A percentile compares a stretch with the other conserved stretches of the same genome.
phyloP scores from a whole-genome alignment of 2,113 vertebrate species.

The Condylura cristata region DNA sequence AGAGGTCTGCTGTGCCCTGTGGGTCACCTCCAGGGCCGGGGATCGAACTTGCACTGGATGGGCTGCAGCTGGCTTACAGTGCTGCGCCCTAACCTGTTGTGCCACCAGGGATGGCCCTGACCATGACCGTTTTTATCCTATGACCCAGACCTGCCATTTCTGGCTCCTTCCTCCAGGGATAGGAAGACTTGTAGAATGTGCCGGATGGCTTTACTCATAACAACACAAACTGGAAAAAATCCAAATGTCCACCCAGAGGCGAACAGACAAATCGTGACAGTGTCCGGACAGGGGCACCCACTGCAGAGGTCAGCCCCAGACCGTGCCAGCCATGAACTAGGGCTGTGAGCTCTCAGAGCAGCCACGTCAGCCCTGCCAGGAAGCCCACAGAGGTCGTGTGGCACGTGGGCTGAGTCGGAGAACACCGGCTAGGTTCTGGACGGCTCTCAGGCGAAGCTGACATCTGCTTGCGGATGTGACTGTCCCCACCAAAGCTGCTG shows the following conservation, averaged over 20 bases:
- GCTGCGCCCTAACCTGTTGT: no score
- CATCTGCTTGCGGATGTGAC: background rate
- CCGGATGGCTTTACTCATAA: no score
- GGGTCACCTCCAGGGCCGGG: no score
- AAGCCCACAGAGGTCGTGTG: background rate
- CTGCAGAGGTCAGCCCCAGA: background rate
- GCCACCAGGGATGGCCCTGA: no score
- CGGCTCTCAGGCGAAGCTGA: background rate
- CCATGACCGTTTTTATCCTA: background rate
- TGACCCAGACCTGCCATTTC: background rate
- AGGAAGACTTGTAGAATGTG: background rate
- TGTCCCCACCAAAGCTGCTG: background rate
- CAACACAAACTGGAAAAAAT: no score
- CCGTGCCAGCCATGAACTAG: background rate
- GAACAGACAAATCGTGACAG: background rate
- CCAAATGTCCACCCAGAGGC: no score
- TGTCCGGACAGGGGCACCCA: background rate
- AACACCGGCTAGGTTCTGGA: background rate
- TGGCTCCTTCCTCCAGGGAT: background rate
- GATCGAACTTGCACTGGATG: no score
- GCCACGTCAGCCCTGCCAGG: background rate
- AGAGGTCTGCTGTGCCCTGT: no score
- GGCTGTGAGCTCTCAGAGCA: background rate
- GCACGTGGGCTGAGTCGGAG: background rate
- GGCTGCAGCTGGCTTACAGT: no score